Evolutionary conservation across 2,797 vertebrate genomes (phyloP).

Genomic region (Coregonus sp.): DNA sequence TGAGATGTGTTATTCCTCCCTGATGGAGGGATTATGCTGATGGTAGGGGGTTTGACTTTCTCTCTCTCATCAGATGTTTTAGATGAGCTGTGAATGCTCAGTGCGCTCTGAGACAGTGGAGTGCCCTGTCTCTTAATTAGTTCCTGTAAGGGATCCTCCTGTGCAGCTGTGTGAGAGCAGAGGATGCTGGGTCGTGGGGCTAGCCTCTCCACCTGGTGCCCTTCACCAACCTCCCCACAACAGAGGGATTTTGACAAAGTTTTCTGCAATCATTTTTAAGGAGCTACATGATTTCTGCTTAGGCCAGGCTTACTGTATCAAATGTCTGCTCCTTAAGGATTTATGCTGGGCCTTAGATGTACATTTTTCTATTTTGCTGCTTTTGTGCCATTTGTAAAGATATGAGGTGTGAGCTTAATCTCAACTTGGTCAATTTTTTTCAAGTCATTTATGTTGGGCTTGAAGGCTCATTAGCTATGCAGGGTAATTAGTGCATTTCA

Average conservation of each 20-base stretch:
- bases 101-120: not conserved
- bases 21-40: slow-evolving; percentile 6
- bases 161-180: not conserved
- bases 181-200: not conserved
- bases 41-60: not conserved
- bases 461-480: slow-evolving; percentile 2
- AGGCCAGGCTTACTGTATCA: too few species aligned
- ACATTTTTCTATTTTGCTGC: slow-evolving; percentile 17
- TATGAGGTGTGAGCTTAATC: not conserved
- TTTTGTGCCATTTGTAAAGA: not conserved
- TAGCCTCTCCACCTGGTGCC: not conserved
- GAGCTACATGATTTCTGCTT: too few species aligned
- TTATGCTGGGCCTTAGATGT: too few species aligned
- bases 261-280: too few species aligned
- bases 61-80: not conserved
- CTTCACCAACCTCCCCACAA: too few species aligned
- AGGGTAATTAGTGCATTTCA: slow-evolving; percentile 41
- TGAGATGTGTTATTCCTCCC: slow-evolving; percentile 20
- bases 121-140: not conserved
- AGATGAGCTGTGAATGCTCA: not conserved
- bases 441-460: slow-evolving; percentile 34
- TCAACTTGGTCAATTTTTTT: slow-evolving; percentile 11
- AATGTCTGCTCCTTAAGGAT: too few species aligned
- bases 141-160: not conserved
- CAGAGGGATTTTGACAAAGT: too few species aligned